phyloP scores from a whole-genome alignment of 2,113 vertebrate genomes.

The Lethenteron camtschaticum region DNA sequence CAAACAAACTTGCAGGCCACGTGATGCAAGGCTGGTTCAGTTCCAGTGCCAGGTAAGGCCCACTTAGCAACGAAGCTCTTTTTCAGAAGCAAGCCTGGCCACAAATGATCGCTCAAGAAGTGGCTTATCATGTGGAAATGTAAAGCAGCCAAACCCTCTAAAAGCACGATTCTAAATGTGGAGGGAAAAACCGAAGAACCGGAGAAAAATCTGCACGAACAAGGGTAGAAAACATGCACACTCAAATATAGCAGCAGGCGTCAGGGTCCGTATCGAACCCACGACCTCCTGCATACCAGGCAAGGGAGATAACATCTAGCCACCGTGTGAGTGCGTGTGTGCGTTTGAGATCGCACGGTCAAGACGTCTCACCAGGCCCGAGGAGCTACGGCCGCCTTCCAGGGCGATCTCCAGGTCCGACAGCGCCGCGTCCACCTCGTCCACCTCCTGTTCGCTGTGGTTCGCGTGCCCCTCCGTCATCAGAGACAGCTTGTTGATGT shows the following conservation, averaged over 20 bases:
- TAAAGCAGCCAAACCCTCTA: no score
- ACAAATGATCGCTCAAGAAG: no score
- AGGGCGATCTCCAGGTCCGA: slow-evolving; percentile 90
- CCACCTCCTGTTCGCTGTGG: slow-evolving; percentile 95
- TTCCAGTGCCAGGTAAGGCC: no score
- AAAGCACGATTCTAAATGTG: no score
- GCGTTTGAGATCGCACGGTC: neutral
- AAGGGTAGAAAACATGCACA: neutral
- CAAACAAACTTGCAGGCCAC: no score
- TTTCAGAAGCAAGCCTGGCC: no score
- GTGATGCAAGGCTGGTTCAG: no score
- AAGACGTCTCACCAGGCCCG: slow-evolving; percentile 43
- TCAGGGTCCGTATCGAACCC: neutral
- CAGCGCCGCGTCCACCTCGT: slow-evolving; percentile 86
- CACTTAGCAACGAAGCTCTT: no score
- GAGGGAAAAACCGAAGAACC: neutral
- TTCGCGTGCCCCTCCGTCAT: slow-evolving; percentile 53
- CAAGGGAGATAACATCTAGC: neutral
- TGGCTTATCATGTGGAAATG: no score
- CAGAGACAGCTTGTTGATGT: slow-evolving; percentile 4
- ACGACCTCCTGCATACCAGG: neutral
- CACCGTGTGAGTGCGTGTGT: neutral
- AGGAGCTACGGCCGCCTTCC: slow-evolving; percentile 87
- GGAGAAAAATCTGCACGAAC: neutral
- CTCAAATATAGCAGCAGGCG: neutral